phyloP scores from a whole-genome alignment of 2,797 vertebrate genomes.

The Dicrostonyx torquatus region DNA sequence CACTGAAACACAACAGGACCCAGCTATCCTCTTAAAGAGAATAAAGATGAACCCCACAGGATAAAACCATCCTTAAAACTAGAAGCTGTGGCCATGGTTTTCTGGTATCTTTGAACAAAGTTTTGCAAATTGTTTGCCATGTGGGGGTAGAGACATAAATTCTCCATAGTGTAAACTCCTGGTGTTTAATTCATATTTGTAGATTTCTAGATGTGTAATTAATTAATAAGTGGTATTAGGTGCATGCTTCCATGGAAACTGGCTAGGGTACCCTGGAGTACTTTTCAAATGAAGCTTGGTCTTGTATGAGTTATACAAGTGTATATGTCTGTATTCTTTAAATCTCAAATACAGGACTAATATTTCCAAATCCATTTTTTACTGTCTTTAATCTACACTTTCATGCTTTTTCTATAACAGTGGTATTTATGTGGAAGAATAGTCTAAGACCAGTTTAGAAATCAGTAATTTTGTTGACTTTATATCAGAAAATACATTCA shows the following conservation, averaged over 20 bases:
- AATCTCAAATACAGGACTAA: conserved; percentile 29
- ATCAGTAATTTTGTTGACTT: conserved; percentile 53
- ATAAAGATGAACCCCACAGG: conserved; percentile 8
- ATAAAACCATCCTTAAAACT: conserved; percentile 4
- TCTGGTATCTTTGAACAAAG: conserved; percentile 46
- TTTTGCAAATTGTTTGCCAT: conserved; percentile 54
- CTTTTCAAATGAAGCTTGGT: conserved; percentile 64
- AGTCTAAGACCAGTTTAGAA: conserved; percentile 8
- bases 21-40: conserved; percentile 33
- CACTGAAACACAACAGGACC: conserved; percentile 39
- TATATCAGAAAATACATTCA: conserved; percentile 13
- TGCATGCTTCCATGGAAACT: conserved; percentile 55
- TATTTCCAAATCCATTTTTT: conserved; percentile 49
- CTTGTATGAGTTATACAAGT: conserved; percentile 55
- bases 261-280: conserved; percentile 47
- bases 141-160: conserved; percentile 48
- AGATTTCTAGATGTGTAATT: conserved; percentile 50
- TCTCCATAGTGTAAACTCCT: background rate
- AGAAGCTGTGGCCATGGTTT: background rate
- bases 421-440: conserved; percentile 41
- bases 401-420: background rate
- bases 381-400: conserved; percentile 13
- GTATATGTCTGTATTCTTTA: conserved; percentile 52
- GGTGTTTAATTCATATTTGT: conserved; percentile 62
- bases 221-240: conserved; percentile 60